phyloP scores from a whole-genome alignment of 1,140 invertebrate species.

The Nasonia vitripennis region DNA sequence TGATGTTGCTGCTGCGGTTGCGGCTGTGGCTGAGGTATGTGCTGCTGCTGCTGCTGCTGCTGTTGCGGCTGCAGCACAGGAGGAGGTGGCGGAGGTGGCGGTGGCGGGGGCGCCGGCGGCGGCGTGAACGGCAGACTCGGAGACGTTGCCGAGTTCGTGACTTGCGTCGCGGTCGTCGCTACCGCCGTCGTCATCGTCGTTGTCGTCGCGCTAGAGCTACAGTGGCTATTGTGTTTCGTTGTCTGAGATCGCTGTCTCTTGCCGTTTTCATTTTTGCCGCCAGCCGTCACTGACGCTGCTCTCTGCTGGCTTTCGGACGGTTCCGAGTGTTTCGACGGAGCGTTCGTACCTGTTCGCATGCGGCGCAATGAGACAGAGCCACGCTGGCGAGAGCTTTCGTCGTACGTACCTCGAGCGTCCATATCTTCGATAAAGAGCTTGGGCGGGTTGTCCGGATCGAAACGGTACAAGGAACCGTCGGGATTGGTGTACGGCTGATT shows the following conservation, averaged over 20 bases:
- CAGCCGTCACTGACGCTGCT: background rate
- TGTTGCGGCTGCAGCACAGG: background rate
- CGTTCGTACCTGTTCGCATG: background rate
- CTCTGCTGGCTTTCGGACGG: background rate
- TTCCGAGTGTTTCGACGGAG: slow-evolving; percentile 38
- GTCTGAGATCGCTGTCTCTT: slow-evolving; percentile 59
- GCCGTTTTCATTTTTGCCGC: slow-evolving; percentile 22
- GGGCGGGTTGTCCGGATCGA: slow-evolving; percentile 83
- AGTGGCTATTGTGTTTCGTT: slow-evolving; percentile 52
- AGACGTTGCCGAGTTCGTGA: slow-evolving; percentile 68
- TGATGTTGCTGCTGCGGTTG: background rate
- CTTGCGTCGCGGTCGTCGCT: slow-evolving; percentile 52
- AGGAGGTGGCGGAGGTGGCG: slow-evolving; percentile 40
- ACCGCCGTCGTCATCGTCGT: slow-evolving; percentile 33
- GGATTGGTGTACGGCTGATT: slow-evolving; percentile 70
- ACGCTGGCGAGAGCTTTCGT: background rate
- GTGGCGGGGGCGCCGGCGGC: slow-evolving; percentile 54
- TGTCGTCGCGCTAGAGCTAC: slow-evolving; percentile 49
- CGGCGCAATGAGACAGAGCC: background rate
- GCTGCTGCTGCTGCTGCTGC: slow-evolving; percentile 12
- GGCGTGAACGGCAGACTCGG: slow-evolving; percentile 68
- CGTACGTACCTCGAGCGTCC: slow-evolving; percentile 53
- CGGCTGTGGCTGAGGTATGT: background rate
- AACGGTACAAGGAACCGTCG: slow-evolving; percentile 81
- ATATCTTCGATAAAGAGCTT: slow-evolving; percentile 68